Percentiles rank a stretch among this genome's conserved stretches.
These are phyloP conservation scores for Casuarius casuarius DNA, from an alignment of 2,113 vertebrate genomes.

Conservation along the genomic window DNA sequence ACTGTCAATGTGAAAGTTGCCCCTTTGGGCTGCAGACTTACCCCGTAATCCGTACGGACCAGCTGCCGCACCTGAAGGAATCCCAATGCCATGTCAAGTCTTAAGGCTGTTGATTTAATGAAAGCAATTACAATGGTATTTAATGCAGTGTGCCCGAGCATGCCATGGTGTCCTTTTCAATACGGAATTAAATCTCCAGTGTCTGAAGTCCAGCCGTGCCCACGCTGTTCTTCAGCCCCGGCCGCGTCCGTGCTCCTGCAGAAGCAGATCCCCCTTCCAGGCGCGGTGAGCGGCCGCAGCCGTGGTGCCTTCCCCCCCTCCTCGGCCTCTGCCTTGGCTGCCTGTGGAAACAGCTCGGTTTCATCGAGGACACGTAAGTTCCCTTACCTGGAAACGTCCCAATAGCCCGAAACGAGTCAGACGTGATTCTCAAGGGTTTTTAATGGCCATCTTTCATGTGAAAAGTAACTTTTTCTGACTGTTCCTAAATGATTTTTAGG, in stretches of 20 bases:
- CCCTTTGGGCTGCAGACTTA: not conserved
- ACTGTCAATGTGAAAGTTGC: rapidly evolving
- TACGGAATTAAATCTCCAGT: not conserved
- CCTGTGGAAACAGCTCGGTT: rapidly evolving
- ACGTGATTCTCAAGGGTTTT: not conserved
- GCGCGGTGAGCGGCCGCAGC: too few species aligned
- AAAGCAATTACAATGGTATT: rapidly evolving
- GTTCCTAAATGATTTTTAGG: not conserved
- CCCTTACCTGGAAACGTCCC: rapidly evolving
- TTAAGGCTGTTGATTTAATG: not conserved
- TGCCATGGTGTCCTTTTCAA: too few species aligned
- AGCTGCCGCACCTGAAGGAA: not conserved
- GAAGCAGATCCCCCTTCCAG: not conserved
- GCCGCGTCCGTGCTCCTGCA: rapidly evolving
- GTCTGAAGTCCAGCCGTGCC: not conserved
- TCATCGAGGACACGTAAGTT: rapidly evolving
- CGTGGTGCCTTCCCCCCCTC: rapidly evolving
- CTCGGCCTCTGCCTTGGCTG: not conserved
- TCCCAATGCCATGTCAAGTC: rapidly evolving
- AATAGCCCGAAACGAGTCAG: not conserved
- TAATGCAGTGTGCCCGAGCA: rapidly evolving
- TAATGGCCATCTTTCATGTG: rapidly evolving
- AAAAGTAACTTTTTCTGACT: not conserved
- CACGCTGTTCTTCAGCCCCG: not conserved
- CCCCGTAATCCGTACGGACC: rapidly evolving